These are phyloP conservation scores for Zapus hudsonius DNA, from an alignment of 2,113 vertebrate genomes.

Conservation along the genomic window DNA sequence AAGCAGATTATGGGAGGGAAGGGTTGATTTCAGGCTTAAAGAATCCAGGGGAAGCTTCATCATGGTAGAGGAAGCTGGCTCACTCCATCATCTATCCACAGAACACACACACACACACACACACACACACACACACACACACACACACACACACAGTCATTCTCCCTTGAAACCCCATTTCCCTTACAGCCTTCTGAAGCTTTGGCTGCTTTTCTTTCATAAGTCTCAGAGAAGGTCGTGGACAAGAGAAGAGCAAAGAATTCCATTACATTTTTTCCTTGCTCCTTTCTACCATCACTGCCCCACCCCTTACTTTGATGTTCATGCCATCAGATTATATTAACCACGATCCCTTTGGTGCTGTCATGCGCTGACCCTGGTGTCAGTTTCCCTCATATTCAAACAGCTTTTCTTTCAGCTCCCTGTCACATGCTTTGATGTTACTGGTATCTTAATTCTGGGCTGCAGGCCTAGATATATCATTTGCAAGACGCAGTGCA, in stretches of 20 bases:
- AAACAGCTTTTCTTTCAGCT: neutral
- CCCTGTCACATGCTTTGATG: constrained; percentile 7
- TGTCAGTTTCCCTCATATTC: constrained; percentile 22
- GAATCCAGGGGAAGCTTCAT: too few species aligned
- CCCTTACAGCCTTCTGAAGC: neutral
- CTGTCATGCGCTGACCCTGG: neutral
- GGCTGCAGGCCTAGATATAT: neutral
- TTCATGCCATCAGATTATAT: neutral
- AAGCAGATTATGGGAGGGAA: too few species aligned
- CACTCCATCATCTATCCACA: too few species aligned
- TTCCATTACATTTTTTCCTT: neutral
- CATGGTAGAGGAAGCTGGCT: too few species aligned
- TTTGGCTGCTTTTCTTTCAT: neutral
- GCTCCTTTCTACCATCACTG: rapidly evolving
- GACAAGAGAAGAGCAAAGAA: neutral
- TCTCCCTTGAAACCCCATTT: neutral
- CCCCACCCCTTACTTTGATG: neutral
- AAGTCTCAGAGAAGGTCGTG: neutral
- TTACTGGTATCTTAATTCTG: constrained; percentile 36
- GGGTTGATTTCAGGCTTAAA: too few species aligned
- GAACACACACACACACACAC: neutral
- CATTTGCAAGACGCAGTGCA: neutral
- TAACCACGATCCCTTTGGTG: neutral
- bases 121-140: neutral
- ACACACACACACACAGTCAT: neutral